Evolutionary conservation across 2,113 vertebrate genomes (phyloP).

Genomic region (Caloenas nicobarica): DNA sequence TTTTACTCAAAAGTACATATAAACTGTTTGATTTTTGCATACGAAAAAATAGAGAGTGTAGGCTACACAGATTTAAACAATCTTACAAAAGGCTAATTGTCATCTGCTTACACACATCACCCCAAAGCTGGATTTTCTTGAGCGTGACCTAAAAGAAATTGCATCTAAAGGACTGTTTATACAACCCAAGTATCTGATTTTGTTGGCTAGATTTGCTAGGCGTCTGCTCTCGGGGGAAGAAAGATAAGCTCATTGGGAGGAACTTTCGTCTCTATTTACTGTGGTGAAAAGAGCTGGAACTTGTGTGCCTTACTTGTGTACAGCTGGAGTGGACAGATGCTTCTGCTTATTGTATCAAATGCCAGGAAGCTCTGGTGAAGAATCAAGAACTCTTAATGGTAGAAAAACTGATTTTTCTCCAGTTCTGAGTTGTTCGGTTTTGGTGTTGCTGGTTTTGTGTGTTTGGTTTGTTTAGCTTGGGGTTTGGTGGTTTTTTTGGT

Average conservation of each 20-base stretch:
- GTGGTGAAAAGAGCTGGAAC: background rate
- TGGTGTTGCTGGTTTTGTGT: background rate
- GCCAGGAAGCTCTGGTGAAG: background rate
- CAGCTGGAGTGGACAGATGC: background rate
- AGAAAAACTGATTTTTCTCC: background rate
- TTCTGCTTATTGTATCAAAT: background rate
- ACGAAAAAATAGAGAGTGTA: background rate
- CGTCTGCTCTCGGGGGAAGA: background rate
- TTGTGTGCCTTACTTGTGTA: background rate
- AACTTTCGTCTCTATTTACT: background rate
- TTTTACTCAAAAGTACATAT: background rate
- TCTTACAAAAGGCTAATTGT: background rate
- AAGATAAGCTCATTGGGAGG: conserved; percentile 16
- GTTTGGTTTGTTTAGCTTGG: no score
- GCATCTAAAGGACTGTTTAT: background rate
- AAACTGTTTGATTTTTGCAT: background rate
- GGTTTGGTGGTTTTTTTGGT: no score
- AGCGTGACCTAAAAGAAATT: background rate
- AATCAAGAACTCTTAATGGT: background rate
- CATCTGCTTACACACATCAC: background rate
- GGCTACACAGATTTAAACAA: background rate
- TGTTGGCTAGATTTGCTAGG: conserved; percentile 9
- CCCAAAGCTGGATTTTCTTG: background rate
- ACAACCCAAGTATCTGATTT: background rate
- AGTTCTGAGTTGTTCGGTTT: background rate